Percentiles rank a stretch among this genome's conserved stretches.
These are phyloP conservation scores for Drosophila punjabiensis DNA, from an alignment of 1,140 invertebrate species.

Conservation along the genomic window DNA sequence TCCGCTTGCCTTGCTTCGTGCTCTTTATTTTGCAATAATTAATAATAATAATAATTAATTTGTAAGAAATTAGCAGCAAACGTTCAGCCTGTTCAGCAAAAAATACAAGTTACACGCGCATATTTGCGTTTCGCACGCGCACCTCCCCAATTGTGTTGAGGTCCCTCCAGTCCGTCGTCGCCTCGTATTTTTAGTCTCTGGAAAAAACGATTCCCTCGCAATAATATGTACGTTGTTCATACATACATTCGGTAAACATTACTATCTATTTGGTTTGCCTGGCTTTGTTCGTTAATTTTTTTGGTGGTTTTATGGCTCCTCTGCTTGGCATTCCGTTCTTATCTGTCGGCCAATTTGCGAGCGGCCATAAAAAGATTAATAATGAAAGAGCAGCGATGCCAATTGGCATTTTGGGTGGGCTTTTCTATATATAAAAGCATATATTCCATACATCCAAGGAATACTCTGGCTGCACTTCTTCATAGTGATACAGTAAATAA, in stretches of 20 bases:
- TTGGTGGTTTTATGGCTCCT: conserved; percentile 60
- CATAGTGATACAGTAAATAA: conserved; percentile 1
- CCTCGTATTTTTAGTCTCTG: not conserved
- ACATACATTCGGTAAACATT: conserved; percentile 34
- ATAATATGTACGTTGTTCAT: not conserved
- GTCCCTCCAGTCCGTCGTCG: not conserved
- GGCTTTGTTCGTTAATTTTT: conserved; percentile 62
- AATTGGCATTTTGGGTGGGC: conserved; percentile 61
- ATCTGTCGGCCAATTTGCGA: conserved; percentile 52
- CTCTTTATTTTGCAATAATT: conserved; percentile 40
- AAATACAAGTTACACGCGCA: conserved; percentile 51
- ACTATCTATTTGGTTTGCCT: conserved; percentile 60
- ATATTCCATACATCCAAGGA: not conserved
- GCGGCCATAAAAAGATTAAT: conserved; percentile 67
- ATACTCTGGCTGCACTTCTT: conserved; percentile 3
- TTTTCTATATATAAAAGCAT: not conserved
- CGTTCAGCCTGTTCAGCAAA: conserved; percentile 30
- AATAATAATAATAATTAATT: conserved; percentile 24
- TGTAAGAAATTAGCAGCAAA: conserved; percentile 36
- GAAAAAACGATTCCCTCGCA: conserved; percentile 8
- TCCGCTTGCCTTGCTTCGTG: conserved; percentile 30
- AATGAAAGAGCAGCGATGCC: conserved; percentile 53
- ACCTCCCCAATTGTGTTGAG: conserved; percentile 6
- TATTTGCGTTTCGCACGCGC: conserved; percentile 70
- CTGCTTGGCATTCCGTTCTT: conserved; percentile 32